A percentile compares a stretch with the other conserved stretches of the same genome.
These are phyloP conservation scores for Cantharis flavilabris DNA, from an alignment of 2,888 invertebrate species.

Conservation along the genomic window DNA sequence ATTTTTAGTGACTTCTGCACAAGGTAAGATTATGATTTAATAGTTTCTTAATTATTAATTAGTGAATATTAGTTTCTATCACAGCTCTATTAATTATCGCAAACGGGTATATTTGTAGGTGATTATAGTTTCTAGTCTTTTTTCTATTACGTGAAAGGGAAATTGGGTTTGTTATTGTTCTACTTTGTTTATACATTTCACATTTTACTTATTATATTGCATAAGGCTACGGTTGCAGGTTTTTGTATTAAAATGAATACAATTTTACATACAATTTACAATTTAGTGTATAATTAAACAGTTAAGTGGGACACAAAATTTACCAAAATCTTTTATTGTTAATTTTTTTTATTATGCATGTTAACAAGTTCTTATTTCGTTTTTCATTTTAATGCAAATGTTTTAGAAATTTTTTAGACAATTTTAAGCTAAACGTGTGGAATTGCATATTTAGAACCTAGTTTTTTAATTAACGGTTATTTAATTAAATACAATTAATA, in stretches of 20 bases:
- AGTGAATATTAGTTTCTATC: not conserved
- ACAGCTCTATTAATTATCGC: not conserved
- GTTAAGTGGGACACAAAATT: not conserved
- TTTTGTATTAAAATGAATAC: not conserved
- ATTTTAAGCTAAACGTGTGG: not conserved
- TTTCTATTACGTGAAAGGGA: slow-evolving; percentile 1
- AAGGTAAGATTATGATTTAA: slow-evolving; percentile 17
- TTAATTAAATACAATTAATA: too few species aligned
- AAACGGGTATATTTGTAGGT: not conserved
- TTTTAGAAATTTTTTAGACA: not conserved
- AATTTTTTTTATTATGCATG: not conserved
- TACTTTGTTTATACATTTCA: slow-evolving; percentile 3
- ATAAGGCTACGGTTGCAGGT: not conserved
- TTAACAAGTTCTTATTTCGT: not conserved
- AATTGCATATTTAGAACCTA: not conserved
- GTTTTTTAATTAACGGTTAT: too few species aligned
- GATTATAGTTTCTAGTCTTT: not conserved
- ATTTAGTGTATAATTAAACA: not conserved
- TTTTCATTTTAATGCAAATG: not conserved
- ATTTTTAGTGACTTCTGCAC: slow-evolving; percentile 16
- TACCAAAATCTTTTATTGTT: not conserved
- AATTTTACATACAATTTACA: not conserved
- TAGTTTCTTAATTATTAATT: not conserved
- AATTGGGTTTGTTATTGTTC: slow-evolving; percentile 7
- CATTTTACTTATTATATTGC: slow-evolving; percentile 3